These are phyloP conservation scores for Potamilus streckersoni DNA, from an alignment of 1,140 invertebrate species.

Conservation along the genomic window DNA sequence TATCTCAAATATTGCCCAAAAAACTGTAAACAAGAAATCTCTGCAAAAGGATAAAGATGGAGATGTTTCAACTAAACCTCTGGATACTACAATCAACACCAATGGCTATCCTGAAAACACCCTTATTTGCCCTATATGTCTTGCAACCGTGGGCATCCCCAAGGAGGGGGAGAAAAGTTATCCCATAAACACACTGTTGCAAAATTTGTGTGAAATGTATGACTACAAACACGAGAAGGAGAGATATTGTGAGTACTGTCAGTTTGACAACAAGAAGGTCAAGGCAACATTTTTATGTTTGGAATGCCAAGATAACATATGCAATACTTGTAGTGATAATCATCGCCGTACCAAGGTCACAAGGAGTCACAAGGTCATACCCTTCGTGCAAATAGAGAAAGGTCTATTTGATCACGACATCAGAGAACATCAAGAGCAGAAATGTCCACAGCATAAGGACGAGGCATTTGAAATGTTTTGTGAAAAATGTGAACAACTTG, in stretches of 20 bases:
- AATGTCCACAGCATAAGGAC: slow-evolving; percentile 41
- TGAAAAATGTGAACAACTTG: slow-evolving; percentile 44
- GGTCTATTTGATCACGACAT: slow-evolving; percentile 61
- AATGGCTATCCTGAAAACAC: neutral
- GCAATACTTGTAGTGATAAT: slow-evolving; percentile 49
- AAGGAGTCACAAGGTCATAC: slow-evolving; percentile 51
- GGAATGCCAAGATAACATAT: slow-evolving; percentile 60
- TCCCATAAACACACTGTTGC: slow-evolving; percentile 41
- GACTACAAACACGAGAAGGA: slow-evolving; percentile 42
- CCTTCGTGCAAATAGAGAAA: slow-evolving; percentile 50
- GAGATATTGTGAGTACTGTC: slow-evolving; percentile 58
- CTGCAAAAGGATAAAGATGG: slow-evolving; percentile 1
- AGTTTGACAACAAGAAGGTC: slow-evolving; percentile 41
- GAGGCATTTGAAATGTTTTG: slow-evolving; percentile 45
- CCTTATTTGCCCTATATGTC: slow-evolving; percentile 44
- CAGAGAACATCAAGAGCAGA: slow-evolving; percentile 38
- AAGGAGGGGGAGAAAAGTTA: slow-evolving; percentile 16
- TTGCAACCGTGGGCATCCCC: slow-evolving; percentile 22
- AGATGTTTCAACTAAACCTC: neutral
- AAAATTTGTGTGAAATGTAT: slow-evolving; percentile 42
- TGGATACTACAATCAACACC: neutral
- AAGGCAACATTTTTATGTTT: slow-evolving; percentile 48
- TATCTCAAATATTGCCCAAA: slow-evolving; percentile 25
- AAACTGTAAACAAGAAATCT: neutral
- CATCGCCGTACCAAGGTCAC: slow-evolving; percentile 60